Conservation (phyloP, 2,888 invertebrate genomes). For the Cheiracanthium punctorium region DNA sequence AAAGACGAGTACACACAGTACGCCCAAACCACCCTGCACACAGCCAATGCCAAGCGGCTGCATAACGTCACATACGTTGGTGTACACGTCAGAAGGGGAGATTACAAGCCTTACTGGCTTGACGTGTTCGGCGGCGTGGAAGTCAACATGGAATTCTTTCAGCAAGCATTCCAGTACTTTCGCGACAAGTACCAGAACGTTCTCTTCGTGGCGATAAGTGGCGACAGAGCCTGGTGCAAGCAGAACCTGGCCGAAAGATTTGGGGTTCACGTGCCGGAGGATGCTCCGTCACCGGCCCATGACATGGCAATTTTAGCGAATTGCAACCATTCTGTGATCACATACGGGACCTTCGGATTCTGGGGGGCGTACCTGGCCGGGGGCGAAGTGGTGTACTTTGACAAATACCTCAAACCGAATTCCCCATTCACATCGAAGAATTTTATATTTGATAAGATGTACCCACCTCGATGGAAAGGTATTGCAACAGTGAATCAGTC, state of each 20-base stretch:
- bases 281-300: slow-evolving; percentile 28
- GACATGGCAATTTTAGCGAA: slow-evolving; percentile 40
- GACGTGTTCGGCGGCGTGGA: slow-evolving; percentile 6
- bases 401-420: slow-evolving; percentile 36
- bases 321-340: slow-evolving; percentile 56
- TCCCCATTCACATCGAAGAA: slow-evolving; percentile 29
- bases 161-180: slow-evolving; percentile 45
- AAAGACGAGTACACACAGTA: neutral
- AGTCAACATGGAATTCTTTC: slow-evolving; percentile 47
- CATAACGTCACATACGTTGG: slow-evolving; percentile 29
- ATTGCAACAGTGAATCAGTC: slow-evolving; percentile 22
- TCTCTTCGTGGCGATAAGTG: slow-evolving; percentile 48
- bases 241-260: slow-evolving; percentile 16
- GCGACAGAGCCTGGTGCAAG: slow-evolving; percentile 49
- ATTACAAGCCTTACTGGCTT: slow-evolving; percentile 34
- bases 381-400: slow-evolving; percentile 55
- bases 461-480: slow-evolving; percentile 50
- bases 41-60: slow-evolving; percentile 14
- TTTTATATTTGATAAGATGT: slow-evolving; percentile 51
- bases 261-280: slow-evolving; percentile 25
- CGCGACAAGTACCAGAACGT: slow-evolving; percentile 26
- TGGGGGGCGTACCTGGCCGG: slow-evolving; percentile 61
- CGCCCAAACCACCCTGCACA: slow-evolving; percentile 1
- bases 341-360: slow-evolving; percentile 61
- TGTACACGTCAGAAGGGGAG: slow-evolving; percentile 39